Percentiles rank a stretch among this genome's conserved stretches.
Evolutionary conservation across 2,113 vertebrate species (phyloP).

Genomic region (Heterochromis multidens): DNA sequence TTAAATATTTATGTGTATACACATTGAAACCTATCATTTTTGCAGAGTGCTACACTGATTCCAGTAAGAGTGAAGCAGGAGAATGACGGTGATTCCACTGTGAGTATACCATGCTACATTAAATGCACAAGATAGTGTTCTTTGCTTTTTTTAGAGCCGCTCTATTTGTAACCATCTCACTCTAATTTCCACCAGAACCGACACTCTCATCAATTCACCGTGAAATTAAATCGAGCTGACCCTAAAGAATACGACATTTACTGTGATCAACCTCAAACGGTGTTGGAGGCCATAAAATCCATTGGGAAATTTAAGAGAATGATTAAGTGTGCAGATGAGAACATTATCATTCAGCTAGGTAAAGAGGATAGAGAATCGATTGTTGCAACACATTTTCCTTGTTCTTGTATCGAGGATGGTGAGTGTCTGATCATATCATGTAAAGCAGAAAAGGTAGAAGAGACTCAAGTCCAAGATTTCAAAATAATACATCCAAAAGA

Average conservation of each 20-base stretch:
- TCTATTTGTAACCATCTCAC: background rate
- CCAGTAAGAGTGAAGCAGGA: background rate
- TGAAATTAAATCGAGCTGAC: fast-evolving
- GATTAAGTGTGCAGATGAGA: background rate
- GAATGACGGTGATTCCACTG: fast-evolving
- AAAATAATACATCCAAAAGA: background rate
- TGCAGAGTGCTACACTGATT: fast-evolving
- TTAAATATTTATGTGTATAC: no score
- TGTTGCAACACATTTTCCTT: slow-evolving; percentile 40
- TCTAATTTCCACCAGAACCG: background rate
- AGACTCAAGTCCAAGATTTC: fast-evolving
- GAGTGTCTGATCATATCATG: background rate
- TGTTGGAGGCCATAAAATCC: background rate
- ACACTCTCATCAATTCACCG: background rate
- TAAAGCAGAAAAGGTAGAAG: background rate
- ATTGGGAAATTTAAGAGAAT: fast-evolving
- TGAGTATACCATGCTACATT: background rate
- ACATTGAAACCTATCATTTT: background rate
- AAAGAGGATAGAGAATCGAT: fast-evolving
- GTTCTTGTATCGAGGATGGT: fast-evolving
- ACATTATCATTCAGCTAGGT: background rate
- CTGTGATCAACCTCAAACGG: background rate
- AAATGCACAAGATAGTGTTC: background rate
- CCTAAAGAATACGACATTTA: fast-evolving
- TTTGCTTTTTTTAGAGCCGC: background rate